A percentile compares a stretch with the other conserved stretches of the same genome.
Conservation (phyloP, 1,140 invertebrate species). For the Drosophila sucinea region DNA sequence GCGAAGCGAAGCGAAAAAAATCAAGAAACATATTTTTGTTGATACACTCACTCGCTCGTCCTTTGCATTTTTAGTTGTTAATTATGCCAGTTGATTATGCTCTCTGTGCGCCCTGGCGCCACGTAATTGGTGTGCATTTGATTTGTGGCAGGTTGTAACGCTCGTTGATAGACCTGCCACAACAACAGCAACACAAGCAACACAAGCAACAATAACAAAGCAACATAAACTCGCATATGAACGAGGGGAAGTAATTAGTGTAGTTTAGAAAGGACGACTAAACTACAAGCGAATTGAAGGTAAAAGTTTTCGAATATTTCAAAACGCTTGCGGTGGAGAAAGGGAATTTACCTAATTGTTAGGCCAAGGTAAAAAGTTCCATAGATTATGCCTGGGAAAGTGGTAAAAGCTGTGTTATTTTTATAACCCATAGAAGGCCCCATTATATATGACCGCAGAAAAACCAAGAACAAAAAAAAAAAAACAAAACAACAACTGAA, state of each 20-base stretch:
- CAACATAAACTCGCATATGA: constrained; percentile 12
- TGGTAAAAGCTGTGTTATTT: background rate
- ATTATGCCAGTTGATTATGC: constrained; percentile 80
- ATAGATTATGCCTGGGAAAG: background rate
- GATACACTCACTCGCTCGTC: constrained; percentile 47
- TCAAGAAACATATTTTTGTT: constrained; percentile 62
- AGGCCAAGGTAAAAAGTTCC: constrained; percentile 43
- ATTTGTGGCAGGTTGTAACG: constrained; percentile 75
- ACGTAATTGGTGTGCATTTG: constrained; percentile 80
- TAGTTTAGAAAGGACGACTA: constrained; percentile 64
- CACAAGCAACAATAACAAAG: constrained; percentile 21
- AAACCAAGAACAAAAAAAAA: no score
- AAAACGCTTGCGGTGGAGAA: constrained; percentile 6
- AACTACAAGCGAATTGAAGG: constrained; percentile 57
- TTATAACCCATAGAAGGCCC: no score
- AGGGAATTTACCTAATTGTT: constrained; percentile 24
- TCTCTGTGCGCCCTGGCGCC: constrained; percentile 74
- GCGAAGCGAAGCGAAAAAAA: constrained; percentile 13
- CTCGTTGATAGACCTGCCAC: constrained; percentile 54
- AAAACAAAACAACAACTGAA: no score
- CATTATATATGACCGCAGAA: no score
- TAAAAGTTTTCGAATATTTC: constrained; percentile 49
- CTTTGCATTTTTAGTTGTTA: constrained; percentile 78
- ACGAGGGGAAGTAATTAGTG: constrained; percentile 76
- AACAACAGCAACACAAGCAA: constrained; percentile 1